phyloP scores from a whole-genome alignment of 2,888 invertebrate species.

The Andrena haemorrhoa region DNA sequence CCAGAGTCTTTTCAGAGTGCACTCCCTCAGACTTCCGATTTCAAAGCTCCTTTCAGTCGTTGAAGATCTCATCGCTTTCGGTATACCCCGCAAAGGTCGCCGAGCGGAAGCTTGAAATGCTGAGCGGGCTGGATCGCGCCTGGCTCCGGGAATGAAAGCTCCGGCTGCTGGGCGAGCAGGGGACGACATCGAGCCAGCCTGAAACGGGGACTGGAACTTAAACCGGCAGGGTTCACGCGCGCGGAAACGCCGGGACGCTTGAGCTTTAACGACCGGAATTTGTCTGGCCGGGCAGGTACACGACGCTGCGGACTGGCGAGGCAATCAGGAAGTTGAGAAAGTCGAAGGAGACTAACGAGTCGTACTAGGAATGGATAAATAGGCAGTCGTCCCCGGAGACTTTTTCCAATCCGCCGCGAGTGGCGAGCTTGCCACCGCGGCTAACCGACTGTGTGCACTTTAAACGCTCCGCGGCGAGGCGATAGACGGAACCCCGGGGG shows the following conservation, averaged over 20 bases:
- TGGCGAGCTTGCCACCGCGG: conserved; percentile 16
- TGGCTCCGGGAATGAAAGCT: conserved; percentile 6
- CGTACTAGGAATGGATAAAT: conserved; percentile 57
- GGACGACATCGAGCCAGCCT: conserved; percentile 5
- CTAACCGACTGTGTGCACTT: neutral
- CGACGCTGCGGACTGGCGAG: conserved; percentile 50
- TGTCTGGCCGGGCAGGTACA: conserved; percentile 63
- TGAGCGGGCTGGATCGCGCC: neutral
- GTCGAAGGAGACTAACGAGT: conserved; percentile 67
- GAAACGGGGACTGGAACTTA: conserved; percentile 2
- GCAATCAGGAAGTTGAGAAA: conserved; percentile 68
- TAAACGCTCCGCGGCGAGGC: neutral
- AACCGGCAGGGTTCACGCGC: conserved; percentile 19
- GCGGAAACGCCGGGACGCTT: conserved; percentile 50
- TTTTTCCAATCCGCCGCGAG: conserved; percentile 37
- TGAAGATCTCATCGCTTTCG: neutral
- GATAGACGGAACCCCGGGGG: neutral
- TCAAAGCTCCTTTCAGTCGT: neutral
- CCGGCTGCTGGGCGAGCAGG: neutral
- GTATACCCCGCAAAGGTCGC: neutral
- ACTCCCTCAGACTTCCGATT: neutral
- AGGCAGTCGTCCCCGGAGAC: conserved; percentile 39
- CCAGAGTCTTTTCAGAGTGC: neutral
- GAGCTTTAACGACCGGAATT: conserved; percentile 64
- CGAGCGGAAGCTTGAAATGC: neutral